These are phyloP conservation scores for Drosophila guanche DNA, from an alignment of 1,140 invertebrate genomes.

Conservation along the genomic window DNA sequence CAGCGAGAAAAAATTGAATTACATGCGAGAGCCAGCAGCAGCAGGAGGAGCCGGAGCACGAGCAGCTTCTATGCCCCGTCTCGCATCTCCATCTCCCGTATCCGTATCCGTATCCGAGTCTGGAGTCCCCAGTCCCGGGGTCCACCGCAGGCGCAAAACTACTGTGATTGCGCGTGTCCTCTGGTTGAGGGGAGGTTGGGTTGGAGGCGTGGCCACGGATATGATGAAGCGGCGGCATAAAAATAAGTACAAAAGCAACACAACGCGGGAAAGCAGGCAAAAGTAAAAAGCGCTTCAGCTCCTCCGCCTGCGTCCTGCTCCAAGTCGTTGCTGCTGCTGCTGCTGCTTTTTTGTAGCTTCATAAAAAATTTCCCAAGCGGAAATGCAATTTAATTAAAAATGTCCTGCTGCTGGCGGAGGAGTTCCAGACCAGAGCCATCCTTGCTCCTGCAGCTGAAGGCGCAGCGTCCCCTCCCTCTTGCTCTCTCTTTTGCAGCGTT, in stretches of 20 bases:
- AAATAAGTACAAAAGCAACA: slow-evolving; percentile 71
- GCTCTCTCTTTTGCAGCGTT: slow-evolving; percentile 7
- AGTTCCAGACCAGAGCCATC: slow-evolving; percentile 13
- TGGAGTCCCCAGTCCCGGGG: slow-evolving; percentile 9
- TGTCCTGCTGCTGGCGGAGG: slow-evolving; percentile 72
- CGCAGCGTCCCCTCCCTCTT: slow-evolving; percentile 10
- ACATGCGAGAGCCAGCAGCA: slow-evolving; percentile 54
- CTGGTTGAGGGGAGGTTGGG: slow-evolving; percentile 1
- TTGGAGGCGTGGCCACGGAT: slow-evolving; percentile 51
- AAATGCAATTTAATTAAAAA: slow-evolving; percentile 82
- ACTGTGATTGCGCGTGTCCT: slow-evolving; percentile 71
- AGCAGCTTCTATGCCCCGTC: slow-evolving; percentile 26
- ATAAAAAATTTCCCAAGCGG: slow-evolving; percentile 82
- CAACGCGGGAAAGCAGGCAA: slow-evolving; percentile 41
- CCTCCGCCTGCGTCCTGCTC: neutral
- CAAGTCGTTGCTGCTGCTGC: neutral
- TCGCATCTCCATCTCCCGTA: neutral
- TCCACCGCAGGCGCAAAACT: slow-evolving; percentile 78
- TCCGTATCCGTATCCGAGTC: slow-evolving; percentile 23
- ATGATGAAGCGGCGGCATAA: slow-evolving; percentile 74
- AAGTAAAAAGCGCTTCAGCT: slow-evolving; percentile 47
- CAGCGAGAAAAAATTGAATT: slow-evolving; percentile 72
- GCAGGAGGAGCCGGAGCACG: slow-evolving; percentile 5
- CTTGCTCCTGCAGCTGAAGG: slow-evolving; percentile 24
- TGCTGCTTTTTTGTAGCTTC: slow-evolving; percentile 70